These are phyloP conservation scores for Apamea anceps DNA, from an alignment of 2,888 invertebrate species.

Conservation along the genomic window DNA sequence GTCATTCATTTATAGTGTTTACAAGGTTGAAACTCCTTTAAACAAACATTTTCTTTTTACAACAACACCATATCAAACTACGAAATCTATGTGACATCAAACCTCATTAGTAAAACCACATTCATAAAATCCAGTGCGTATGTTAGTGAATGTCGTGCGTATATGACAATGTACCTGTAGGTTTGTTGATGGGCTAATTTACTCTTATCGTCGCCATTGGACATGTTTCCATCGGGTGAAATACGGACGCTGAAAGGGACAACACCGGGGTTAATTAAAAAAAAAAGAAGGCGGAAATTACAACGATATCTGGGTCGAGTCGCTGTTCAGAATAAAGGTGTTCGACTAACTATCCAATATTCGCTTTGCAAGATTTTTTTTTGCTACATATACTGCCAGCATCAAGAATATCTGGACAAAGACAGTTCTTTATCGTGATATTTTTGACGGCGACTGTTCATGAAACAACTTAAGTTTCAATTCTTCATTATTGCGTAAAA, in stretches of 20 bases:
- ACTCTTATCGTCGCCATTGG: constrained; percentile 92
- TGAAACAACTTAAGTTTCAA: too few relatives aligned
- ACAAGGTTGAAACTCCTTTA: too few relatives aligned
- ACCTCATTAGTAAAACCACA: constrained; percentile 53
- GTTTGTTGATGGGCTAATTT: constrained; percentile 93
- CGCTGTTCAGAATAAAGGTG: constrained; percentile 11
- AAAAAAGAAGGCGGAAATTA: constrained; percentile 69
- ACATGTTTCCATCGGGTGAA: constrained; percentile 91
- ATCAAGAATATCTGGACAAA: neutral
- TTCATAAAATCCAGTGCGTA: constrained; percentile 59
- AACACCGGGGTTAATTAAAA: constrained; percentile 88
- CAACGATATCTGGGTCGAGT: constrained; percentile 19
- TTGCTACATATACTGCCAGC: neutral
- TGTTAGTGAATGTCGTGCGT: constrained; percentile 69
- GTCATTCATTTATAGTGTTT: too few relatives aligned
- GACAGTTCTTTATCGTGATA: neutral
- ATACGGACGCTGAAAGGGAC: constrained; percentile 91
- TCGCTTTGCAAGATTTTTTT: neutral
- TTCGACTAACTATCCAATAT: neutral
- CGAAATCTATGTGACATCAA: constrained; percentile 65
- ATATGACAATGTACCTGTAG: constrained; percentile 91
- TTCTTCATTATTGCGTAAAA: too few relatives aligned
- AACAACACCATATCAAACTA: constrained; percentile 12
- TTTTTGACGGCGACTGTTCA: neutral
- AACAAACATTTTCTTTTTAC: neutral